Base-by-base conservation (phyloP, 2,113 vertebrate species). In the Polypterus bichir region DNA sequence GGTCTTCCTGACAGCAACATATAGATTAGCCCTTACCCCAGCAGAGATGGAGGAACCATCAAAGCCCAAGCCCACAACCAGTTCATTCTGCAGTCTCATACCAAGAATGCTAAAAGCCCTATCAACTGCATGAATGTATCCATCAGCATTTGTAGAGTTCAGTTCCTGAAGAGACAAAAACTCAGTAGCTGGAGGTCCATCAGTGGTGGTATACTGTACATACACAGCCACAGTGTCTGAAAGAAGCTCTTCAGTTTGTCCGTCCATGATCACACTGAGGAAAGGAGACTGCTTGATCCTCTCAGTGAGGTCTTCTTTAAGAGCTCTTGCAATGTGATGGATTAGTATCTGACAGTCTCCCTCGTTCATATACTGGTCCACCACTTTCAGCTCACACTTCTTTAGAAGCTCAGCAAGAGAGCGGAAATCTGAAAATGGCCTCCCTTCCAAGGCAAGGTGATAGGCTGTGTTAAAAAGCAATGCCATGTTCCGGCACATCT, bases 351-450 rank as follows among this genome's bases (percentile, higher is more conserved):
- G 93, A 70, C 93, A 95, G 78, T 98, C 93, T 0, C 91, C 91
- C 66, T 98, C 94, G 0, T 97, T 97, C 92, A 97, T 89, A 80
- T 98, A 97, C 68, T 98, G 94, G 78, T 98, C 94, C 47, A 97
- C 92, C 67, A 98, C 91, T 70, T 95, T 94, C 61, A 98, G 91
- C 45, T 98, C 94, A 3, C 94, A 97, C 70, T 91, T 94, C 66
- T 92, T 88, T 70, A 98, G 83, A n/a, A 98, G 83, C 74, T 97
- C 92, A 0, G 93, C 91, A 74, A 98, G 81, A 1, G 94, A 84
- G 47, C 94, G 83, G 64, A 98, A 91, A 75, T 97, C 92, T 0
- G 92, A 90, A 80, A 91, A 95, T 11, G 93, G 91, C 63, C 93
- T 77, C 7, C 93, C 93, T 79, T 97, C 93, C 3, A 90, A 68